Evolutionary conservation across 1,140 invertebrate genomes (phyloP).

Genomic region (Heliconius himera): DNA sequence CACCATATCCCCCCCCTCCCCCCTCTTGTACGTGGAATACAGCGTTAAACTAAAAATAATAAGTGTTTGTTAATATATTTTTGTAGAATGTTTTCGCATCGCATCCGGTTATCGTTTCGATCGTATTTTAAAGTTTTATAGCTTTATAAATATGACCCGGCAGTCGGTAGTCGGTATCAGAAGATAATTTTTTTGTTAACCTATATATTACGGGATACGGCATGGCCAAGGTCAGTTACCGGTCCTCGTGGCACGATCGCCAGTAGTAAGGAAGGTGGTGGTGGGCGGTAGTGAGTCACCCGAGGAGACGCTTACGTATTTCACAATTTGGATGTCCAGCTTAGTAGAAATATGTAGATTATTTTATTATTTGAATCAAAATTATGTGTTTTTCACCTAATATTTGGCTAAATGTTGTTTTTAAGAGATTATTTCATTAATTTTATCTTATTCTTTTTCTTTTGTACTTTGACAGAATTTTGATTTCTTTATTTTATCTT

Average conservation of each 20-base stretch:
- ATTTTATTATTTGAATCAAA: not conserved
- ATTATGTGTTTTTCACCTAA: not conserved
- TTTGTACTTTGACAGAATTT: too few species aligned
- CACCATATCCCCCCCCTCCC: too few species aligned
- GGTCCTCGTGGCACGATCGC: not conserved
- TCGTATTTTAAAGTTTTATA: not conserved
- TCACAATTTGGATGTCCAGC: not conserved
- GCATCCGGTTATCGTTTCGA: not conserved
- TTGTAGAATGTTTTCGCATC: not conserved
- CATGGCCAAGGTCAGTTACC: conserved; percentile 37
- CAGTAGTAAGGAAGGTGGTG: conserved; percentile 26
- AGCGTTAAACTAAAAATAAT: too few species aligned
- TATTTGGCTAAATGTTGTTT: not conserved
- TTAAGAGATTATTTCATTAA: too few species aligned
- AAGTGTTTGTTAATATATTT: not conserved
- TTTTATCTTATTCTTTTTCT: too few species aligned
- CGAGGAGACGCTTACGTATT: conserved; percentile 6
- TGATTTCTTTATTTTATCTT: too few species aligned
- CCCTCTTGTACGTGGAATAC: too few species aligned
- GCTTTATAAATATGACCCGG: not conserved
- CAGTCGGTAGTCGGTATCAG: not conserved
- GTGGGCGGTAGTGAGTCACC: conserved; percentile 42
- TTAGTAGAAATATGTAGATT: not conserved
- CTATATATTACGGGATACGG: not conserved
- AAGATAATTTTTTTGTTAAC: conserved; percentile 3